Base-by-base conservation (phyloP, 2,113 vertebrate species). In the Catharus minimus region DNA sequence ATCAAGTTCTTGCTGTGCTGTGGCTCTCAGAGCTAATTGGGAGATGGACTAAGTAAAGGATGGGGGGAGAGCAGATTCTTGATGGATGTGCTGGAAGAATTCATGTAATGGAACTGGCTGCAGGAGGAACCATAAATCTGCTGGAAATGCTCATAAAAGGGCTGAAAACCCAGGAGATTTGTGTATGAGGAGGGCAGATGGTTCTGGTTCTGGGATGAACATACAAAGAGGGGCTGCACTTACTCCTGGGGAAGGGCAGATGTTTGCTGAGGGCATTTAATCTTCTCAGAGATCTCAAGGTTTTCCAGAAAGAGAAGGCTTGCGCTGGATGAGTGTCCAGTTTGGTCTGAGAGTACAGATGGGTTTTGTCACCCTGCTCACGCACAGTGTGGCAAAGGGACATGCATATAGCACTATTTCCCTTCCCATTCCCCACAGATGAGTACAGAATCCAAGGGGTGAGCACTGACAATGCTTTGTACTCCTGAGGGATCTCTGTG, bases 111-210 rank as follows among this genome's bases (percentile, higher is more conserved):
- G 84, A 91, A 21, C 82, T 85, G 55, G 30, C 58, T 93, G 85
- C 56, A 66, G 38, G 32, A 94, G 23, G 26, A 84, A 33, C 32
- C 64, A 39, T 92, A 80, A 92, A 89, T 93, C 89, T 88, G 43
- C 78, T 86, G 47, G 39, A 80, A 88, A 77, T 52, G 23, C 66
- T 94, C 56, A 39, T 88, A 26, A 82, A 89, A 64, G 47, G n/a
- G 24, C 36, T 73, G 74, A 50, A 76, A 87, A 32, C 58, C 14
- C 43, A 9, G 68, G 39, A 76, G 33, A n/a, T n/a, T 89, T 80
- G 46, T 73, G 50, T 44, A 12, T 17, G 39, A 73, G 55, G 52
- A 53, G 30, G 39, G 76, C 32, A 90, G 64, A 26, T 0, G 0
- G 28, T 82, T 39, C 58, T 87, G 60, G 18, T 47, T 87, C 21